Evolutionary conservation across 53 echinoderm and acorn worm species (phyloP).

Genomic region (Crossaster papposus): DNA sequence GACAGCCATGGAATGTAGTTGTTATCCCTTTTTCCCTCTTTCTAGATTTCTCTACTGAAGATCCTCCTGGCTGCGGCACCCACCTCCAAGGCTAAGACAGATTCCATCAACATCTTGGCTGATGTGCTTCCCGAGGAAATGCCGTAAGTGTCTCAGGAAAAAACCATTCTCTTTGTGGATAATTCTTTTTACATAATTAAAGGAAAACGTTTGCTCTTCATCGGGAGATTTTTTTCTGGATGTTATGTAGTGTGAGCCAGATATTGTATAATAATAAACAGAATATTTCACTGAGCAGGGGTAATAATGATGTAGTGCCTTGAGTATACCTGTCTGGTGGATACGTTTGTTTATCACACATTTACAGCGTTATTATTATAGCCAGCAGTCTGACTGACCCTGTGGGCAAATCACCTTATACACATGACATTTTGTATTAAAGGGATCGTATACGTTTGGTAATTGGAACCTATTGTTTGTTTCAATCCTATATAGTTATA

Average conservation of each 20-base stretch:
- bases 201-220: neutral
- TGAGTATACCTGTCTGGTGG: too few species aligned
- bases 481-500: too few species aligned
- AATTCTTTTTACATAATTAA: neutral
- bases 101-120: slow-evolving; percentile 97
- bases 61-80: slow-evolving; percentile 96
- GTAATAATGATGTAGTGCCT: too few species aligned
- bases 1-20: neutral
- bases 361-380: too few species aligned
- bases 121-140: slow-evolving; percentile 98
- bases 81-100: slow-evolving; percentile 98
- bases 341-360: too few species aligned
- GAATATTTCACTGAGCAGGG: too few species aligned
- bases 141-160: slow-evolving; percentile 79
- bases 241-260: too few species aligned
- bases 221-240: neutral
- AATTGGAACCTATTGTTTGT: too few species aligned
- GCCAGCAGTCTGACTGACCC: neutral
- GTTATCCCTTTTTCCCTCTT: neutral
- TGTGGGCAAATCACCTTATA: too few species aligned
- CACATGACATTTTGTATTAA: too few species aligned
- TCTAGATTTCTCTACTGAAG: slow-evolving; percentile 92
- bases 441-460: too few species aligned
- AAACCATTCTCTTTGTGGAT: neutral
- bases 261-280: too few species aligned